Percentiles rank a stretch among this genome's conserved stretches.
These are phyloP conservation scores for Antheraea yamamai DNA, from an alignment of 2,888 invertebrate genomes.

Conservation along the genomic window DNA sequence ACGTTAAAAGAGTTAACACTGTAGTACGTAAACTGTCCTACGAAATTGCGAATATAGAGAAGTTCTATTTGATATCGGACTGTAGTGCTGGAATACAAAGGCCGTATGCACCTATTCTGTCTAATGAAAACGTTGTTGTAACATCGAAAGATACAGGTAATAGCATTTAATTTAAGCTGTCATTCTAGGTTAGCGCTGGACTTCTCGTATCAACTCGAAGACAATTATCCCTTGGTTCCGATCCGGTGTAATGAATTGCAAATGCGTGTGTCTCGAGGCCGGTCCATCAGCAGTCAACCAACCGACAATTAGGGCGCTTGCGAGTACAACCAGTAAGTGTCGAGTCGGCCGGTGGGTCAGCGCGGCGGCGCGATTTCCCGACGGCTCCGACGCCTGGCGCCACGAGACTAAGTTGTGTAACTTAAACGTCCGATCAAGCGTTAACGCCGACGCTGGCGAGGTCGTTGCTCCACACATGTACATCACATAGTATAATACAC, in stretches of 20 bases:
- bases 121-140: not conserved
- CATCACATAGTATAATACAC: conserved; percentile 34
- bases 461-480: conserved; percentile 69
- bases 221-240: conserved; percentile 55
- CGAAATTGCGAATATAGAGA: not conserved
- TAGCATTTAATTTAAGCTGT: not conserved
- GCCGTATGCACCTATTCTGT: not conserved
- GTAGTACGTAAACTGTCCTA: not conserved
- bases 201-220: conserved; percentile 17
- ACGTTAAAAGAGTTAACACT: too few relatives aligned
- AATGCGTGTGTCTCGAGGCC: conserved; percentile 56
- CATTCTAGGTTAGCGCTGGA: not conserved
- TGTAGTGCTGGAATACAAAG: not conserved
- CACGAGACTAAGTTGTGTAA: conserved; percentile 70
- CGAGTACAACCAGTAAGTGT: conserved; percentile 69
- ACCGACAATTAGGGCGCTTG: conserved; percentile 74
- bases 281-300: conserved; percentile 59
- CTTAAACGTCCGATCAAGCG: conserved; percentile 64
- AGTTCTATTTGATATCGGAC: not conserved
- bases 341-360: conserved; percentile 76
- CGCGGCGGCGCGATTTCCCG: conserved; percentile 68
- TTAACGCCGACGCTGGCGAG: conserved; percentile 64
- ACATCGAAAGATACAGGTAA: not conserved
- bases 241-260: conserved; percentile 65
- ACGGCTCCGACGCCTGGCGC: conserved; percentile 71